Conservation (phyloP, 2,888 invertebrate genomes). For the Eupithecia pulchellata region DNA sequence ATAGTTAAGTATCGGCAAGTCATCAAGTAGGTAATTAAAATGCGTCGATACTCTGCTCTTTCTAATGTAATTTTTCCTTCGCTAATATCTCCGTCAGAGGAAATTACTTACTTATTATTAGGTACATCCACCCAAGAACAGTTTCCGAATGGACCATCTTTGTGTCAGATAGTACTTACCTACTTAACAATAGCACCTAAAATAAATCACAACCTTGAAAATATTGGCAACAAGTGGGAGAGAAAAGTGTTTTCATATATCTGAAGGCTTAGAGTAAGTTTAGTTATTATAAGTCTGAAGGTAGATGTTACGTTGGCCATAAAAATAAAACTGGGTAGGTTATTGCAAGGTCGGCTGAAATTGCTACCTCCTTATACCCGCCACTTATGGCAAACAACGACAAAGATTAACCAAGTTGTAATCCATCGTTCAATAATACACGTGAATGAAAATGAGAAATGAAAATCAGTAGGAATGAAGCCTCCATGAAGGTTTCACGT, state of each 20-base stretch:
- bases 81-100: not conserved
- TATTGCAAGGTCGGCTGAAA: not conserved
- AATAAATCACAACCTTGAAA: not conserved
- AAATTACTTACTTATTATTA: conserved; percentile 4
- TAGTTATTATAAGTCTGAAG: too few relatives aligned
- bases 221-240: not conserved
- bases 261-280: too few relatives aligned
- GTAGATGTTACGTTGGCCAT: not conserved
- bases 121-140: not conserved
- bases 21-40: not conserved
- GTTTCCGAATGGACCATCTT: not conserved
- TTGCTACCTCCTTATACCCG: conserved; percentile 3
- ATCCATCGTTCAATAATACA: conserved; percentile 25
- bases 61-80: not conserved
- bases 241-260: not conserved
- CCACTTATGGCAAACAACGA: not conserved
- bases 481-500: conserved; percentile 48
- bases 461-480: conserved; percentile 28
- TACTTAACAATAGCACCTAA: not conserved
- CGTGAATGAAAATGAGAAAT: conserved; percentile 32
- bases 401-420: not conserved
- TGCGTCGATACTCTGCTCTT: not conserved
- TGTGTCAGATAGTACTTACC: not conserved
- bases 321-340: not conserved
- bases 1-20: not conserved